These are phyloP conservation scores for Standfussiana lucernea DNA, from an alignment of 2,888 invertebrate genomes.

Conservation along the genomic window DNA sequence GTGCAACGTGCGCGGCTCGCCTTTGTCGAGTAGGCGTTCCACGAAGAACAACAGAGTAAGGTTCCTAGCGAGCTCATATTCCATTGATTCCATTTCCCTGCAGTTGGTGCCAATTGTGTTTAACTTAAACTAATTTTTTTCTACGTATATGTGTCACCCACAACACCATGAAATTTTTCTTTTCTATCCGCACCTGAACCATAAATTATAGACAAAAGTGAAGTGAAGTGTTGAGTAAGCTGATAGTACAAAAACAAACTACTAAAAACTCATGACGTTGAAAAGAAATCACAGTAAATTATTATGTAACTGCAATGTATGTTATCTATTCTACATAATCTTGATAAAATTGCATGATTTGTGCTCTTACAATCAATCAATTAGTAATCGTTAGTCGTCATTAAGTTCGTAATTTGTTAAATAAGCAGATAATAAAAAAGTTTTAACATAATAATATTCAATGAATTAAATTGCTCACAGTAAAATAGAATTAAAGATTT, in stretches of 20 bases:
- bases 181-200: conserved; percentile 80
- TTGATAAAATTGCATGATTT: conserved; percentile 8
- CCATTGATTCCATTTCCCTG: conserved; percentile 96
- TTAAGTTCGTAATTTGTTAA: neutral
- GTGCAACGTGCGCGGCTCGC: conserved; percentile 98
- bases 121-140: conserved; percentile 89
- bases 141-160: conserved; percentile 91
- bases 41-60: conserved; percentile 99
- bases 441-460: neutral
- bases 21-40: conserved; percentile 99
- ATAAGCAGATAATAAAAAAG: no score
- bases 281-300: conserved; percentile 33
- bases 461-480: rapidly evolving
- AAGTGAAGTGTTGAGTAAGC: conserved; percentile 72
- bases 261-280: conserved; percentile 44
- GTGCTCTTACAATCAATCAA: neutral
- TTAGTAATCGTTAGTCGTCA: conserved; percentile 5
- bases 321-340: conserved; percentile 15
- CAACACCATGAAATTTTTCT: conserved; percentile 90
- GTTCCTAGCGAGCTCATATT: conserved; percentile 98
- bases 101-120: conserved; percentile 90
- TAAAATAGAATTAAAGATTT: neutral
- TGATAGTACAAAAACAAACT: conserved; percentile 56
- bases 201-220: conserved; percentile 82
- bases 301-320: conserved; percentile 12